Evolutionary conservation across 2,113 vertebrate genomes (phyloP).

Genomic region (Leucopsar rothschildi): DNA sequence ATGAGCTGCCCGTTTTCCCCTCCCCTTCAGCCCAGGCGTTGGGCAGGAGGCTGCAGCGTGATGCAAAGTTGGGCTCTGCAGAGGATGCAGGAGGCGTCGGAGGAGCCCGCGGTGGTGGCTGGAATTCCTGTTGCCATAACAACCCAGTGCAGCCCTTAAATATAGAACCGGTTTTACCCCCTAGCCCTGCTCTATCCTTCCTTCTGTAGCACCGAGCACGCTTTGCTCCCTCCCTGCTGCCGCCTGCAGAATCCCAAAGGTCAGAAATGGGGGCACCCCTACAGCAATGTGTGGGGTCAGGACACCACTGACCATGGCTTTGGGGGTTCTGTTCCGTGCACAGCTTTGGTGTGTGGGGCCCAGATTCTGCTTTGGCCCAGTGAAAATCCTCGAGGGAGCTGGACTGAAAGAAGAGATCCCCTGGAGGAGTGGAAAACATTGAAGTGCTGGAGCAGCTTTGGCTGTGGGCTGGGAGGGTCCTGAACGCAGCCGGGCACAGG

Average conservation of each 20-base stretch:
- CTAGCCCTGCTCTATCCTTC: neutral
- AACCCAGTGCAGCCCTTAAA: constrained; percentile 21
- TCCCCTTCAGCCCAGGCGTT: neutral
- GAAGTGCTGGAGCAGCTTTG: neutral
- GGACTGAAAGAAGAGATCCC: neutral
- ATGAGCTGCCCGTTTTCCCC: neutral
- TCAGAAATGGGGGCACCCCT: neutral
- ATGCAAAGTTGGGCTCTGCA: constrained; percentile 26
- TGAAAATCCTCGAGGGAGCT: neutral
- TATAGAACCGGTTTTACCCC: neutral
- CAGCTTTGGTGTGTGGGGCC: neutral
- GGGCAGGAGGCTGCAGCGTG: neutral
- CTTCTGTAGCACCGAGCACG: neutral
- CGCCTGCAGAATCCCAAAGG: neutral
- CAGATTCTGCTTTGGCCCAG: neutral
- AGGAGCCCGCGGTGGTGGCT: neutral
- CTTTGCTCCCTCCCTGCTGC: neutral
- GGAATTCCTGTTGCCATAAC: constrained; percentile 58
- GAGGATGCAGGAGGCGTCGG: neutral
- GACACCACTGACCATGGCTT: fast-evolving
- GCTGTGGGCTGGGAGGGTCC: fast-evolving
- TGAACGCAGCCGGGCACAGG: fast-evolving
- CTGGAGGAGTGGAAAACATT: neutral
- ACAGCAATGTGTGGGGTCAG: neutral
- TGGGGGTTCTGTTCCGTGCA: neutral